Base-by-base conservation (phyloP, 2,113 vertebrate genomes). In the Rhodinocichla rosea region DNA sequence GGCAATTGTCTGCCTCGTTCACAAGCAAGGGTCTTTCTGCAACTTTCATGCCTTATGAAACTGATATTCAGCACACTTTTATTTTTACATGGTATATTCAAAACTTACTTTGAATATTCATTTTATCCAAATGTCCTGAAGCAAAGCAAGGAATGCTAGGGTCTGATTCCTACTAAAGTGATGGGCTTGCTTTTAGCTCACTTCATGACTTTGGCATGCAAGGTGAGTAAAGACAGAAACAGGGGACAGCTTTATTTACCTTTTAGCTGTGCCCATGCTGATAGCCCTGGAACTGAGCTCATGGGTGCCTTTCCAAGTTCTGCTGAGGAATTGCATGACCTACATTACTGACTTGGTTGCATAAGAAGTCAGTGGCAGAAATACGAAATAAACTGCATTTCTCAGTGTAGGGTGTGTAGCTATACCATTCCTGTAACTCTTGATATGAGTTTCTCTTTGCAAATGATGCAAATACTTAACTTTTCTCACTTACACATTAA, bases 281-380 rank as follows among this genome's bases (percentile, higher is more conserved):
- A 32, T 53, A 80, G 45, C 39, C 21, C 69, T 76, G 52, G 42
- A 74, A 74, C 27, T 39, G 64, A 90, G 37, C 22, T 93, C 9
- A 11, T 70, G 35, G 37, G 10, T 39, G 30, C 15, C 53, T 10
- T 76, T 73, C 39, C 83, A 77, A 59, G 6, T 56, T 86, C 52
- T 94, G 30, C 64, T 68, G 90, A 42, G 42, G 42, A 89, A 59
- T 8, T 83, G 11, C 6, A 26, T 45, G 16, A 50, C 15, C 12
- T 27, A n/a, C 0, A 0, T 57, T 28, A 63, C 35, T 63, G 55
- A 63, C 42, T 78, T 7, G 0, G 30, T 33, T 57, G 12, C 2
- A 0, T 27, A 70, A 69, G 28, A 88, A 87, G 27, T 55, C 84
- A 37, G 35, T 50, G 35, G 17, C 35, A 77, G 20, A 80, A 79